These are phyloP conservation scores for Anas platyrhynchos DNA, from an alignment of 2,113 vertebrate species.

Conservation along the genomic window DNA sequence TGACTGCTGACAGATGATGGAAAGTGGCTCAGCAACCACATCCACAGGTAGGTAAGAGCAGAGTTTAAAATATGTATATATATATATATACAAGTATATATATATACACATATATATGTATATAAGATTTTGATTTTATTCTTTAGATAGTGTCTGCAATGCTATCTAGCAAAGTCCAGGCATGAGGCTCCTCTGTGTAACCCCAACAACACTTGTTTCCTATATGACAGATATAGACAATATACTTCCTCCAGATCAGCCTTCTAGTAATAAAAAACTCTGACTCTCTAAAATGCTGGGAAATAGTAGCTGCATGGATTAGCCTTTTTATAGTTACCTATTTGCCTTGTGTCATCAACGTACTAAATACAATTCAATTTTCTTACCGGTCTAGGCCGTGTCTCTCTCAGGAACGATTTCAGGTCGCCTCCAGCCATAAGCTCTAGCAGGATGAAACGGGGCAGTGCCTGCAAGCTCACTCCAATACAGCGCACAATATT, in stretches of 20 bases:
- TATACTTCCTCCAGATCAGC: not conserved
- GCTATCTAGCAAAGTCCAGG: not conserved
- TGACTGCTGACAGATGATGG: too few species aligned
- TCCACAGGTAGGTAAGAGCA: not conserved
- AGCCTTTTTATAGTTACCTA: not conserved
- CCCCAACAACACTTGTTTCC: not conserved
- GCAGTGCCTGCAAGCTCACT: slow-evolving; percentile 94
- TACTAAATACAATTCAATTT: not conserved
- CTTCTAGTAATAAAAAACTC: not conserved
- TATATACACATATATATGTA: too few species aligned
- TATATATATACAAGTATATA: too few species aligned
- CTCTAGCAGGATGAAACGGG: slow-evolving; percentile 95
- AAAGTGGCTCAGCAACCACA: too few species aligned
- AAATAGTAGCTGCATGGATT: not conserved
- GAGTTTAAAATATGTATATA: not conserved
- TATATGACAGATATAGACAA: not conserved
- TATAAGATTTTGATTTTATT: not conserved
- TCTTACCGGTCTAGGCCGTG: slow-evolving; percentile 92
- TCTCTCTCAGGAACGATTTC: slow-evolving; percentile 95
- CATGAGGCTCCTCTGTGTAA: not conserved
- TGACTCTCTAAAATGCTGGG: not conserved
- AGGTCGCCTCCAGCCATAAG: slow-evolving; percentile 98
- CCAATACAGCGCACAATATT: slow-evolving; percentile 97
- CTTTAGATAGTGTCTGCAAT: not conserved
- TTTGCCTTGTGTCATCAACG: not conserved